These are phyloP conservation scores for Sorex araneus DNA, from an alignment of 2,113 vertebrate genomes.

Conservation along the genomic window DNA sequence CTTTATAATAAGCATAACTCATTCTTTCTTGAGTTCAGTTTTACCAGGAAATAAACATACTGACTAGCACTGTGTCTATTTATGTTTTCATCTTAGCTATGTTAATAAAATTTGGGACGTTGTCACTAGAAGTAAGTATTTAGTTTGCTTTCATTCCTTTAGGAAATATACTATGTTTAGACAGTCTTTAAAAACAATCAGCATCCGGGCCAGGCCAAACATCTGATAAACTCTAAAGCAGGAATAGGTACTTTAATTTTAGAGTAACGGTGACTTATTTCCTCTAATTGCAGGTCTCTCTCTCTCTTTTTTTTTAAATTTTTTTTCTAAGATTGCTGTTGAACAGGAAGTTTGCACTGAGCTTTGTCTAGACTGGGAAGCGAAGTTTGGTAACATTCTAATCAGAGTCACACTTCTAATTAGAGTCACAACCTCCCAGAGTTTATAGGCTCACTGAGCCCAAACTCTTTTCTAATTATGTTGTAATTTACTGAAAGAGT, in stretches of 20 bases:
- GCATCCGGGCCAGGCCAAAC: constrained; percentile 74
- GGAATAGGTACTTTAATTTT: constrained; percentile 84
- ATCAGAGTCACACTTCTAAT: background rate
- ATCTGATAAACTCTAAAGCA: constrained; percentile 80
- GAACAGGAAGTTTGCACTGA: background rate
- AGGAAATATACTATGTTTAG: constrained; percentile 83
- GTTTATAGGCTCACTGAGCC: background rate
- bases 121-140: constrained; percentile 71
- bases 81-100: constrained; percentile 60
- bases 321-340: background rate
- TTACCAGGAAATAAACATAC: background rate
- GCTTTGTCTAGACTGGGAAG: background rate
- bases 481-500: constrained; percentile 24
- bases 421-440: background rate
- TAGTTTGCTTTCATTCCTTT: constrained; percentile 70
- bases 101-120: constrained; percentile 76
- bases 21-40: background rate
- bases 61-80: constrained; percentile 30
- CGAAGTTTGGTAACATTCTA: background rate
- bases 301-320: background rate
- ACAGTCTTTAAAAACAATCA: constrained; percentile 82
- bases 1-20: constrained; percentile 33
- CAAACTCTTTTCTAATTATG: constrained; percentile 38
- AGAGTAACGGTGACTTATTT: constrained; percentile 78
- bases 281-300: constrained; percentile 58